phyloP scores from a whole-genome alignment of 2,113 vertebrate species.

The Dascyllus trimaculatus region DNA sequence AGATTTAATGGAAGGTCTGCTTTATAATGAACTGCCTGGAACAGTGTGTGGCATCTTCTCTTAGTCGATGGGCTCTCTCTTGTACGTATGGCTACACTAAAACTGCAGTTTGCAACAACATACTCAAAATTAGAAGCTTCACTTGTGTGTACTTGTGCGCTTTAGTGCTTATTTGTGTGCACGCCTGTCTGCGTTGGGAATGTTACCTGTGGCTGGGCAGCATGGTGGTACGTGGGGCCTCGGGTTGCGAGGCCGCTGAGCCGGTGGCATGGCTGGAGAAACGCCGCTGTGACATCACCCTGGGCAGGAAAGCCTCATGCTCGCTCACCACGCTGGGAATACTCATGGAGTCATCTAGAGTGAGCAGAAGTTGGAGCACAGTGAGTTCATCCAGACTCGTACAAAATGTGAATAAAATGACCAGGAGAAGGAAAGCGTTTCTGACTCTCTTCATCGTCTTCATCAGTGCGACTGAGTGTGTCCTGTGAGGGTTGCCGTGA shows the following conservation, averaged over 20 bases:
- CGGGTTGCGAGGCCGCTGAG: slow-evolving; percentile 88
- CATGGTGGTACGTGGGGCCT: slow-evolving; percentile 89
- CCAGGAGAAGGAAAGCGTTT: not conserved
- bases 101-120: too few species aligned
- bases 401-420: not conserved
- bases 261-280: slow-evolving; percentile 97
- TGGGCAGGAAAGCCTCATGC: slow-evolving; percentile 94
- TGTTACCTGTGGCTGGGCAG: slow-evolving; percentile 97
- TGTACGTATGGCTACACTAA: not conserved
- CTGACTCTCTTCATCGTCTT: slow-evolving; percentile 99
- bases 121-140: not conserved
- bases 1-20: not conserved
- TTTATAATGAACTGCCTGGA: too few species aligned
- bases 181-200: not conserved
- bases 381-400: not conserved
- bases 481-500: slow-evolving; percentile 98
- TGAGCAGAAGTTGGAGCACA: not conserved
- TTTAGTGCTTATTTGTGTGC: not conserved
- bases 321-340: slow-evolving; percentile 99
- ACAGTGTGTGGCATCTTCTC: not conserved
- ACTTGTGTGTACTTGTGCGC: too few species aligned
- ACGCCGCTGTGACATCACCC: slow-evolving; percentile 90
- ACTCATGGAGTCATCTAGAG: slow-evolving; percentile 94
- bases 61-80: not conserved
- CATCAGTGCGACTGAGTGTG: slow-evolving; percentile 95